These are phyloP conservation scores for Papilio helenus DNA, from an alignment of 1,140 invertebrate species.

Conservation along the genomic window DNA sequence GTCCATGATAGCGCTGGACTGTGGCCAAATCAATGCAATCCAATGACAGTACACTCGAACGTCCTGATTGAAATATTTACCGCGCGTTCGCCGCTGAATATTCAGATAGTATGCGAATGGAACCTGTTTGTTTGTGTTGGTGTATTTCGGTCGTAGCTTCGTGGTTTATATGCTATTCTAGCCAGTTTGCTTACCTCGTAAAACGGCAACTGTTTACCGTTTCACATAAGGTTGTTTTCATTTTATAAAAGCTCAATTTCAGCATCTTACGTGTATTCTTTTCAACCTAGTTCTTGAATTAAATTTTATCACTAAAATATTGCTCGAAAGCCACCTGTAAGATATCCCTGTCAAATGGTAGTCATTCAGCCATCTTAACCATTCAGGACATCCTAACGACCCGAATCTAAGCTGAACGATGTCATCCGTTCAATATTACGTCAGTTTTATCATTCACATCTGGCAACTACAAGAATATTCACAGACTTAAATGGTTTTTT, in stretches of 20 bases:
- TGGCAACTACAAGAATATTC: too few species aligned
- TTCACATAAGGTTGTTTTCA: slow-evolving; percentile 51
- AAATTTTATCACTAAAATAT: neutral
- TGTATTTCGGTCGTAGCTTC: slow-evolving; percentile 66
- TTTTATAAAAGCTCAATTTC: slow-evolving; percentile 44
- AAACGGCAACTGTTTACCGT: slow-evolving; percentile 60
- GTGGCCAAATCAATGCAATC: slow-evolving; percentile 12
- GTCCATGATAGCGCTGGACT: slow-evolving; percentile 19
- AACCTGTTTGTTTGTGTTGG: slow-evolving; percentile 49
- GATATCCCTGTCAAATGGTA: neutral
- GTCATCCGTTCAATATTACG: neutral
- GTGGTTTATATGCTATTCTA: slow-evolving; percentile 68
- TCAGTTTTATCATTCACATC: neutral
- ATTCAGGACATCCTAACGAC: neutral
- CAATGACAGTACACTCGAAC: slow-evolving; percentile 23
- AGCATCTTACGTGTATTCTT: neutral
- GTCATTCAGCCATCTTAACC: neutral
- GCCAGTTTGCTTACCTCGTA: slow-evolving; percentile 59
- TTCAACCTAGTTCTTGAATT: neutral
- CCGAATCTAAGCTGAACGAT: neutral
- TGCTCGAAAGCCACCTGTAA: neutral
- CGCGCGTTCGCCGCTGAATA: slow-evolving; percentile 15
- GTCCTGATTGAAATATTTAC: slow-evolving; percentile 25
- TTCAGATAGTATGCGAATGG: slow-evolving; percentile 26
- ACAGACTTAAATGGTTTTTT: neutral